A percentile compares a stretch with the other conserved stretches of the same genome.
Evolutionary conservation across 2,888 invertebrate genomes (phyloP).

Genomic region (Phalera bucephala): DNA sequence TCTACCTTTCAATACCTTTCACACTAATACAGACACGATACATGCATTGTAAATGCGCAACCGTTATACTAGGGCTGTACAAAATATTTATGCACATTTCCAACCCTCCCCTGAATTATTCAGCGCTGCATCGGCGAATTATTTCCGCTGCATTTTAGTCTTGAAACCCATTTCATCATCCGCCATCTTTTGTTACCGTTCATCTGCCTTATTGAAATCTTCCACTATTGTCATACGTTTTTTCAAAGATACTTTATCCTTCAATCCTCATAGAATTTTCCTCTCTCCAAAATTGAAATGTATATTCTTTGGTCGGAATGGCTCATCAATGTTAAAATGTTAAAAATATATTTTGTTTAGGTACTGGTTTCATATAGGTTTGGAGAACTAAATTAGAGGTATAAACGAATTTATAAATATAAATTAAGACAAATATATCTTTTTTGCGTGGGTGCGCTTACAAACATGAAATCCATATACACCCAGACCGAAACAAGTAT

Average conservation of each 20-base stretch:
- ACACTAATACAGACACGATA: no score
- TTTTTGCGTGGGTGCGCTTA: no score
- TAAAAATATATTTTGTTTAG: no score
- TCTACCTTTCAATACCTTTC: no score
- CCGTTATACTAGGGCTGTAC: background rate
- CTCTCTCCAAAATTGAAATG: constrained; percentile 17
- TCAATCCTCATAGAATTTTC: constrained; percentile 11
- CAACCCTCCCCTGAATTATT: constrained; percentile 2
- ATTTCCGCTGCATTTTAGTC: constrained; percentile 14
- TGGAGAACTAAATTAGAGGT: no score
- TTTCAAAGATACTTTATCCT: constrained; percentile 12
- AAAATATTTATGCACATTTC: constrained; percentile 1
- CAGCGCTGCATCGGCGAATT: background rate
- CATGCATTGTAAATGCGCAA: background rate
- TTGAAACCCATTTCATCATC: background rate
- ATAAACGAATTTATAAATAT: no score
- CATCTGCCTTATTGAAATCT: constrained; percentile 24
- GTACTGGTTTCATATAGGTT: no score
- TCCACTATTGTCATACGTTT: constrained; percentile 22
- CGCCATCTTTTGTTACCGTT: constrained; percentile 13
- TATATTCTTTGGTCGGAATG: constrained; percentile 10
- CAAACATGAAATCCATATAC: no score
- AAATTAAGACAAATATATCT: no score
- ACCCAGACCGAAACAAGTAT: no score
- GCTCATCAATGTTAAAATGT: constrained; percentile 17